These are phyloP conservation scores for Alethe diademata DNA, from an alignment of 2,113 vertebrate genomes.

Conservation along the genomic window DNA sequence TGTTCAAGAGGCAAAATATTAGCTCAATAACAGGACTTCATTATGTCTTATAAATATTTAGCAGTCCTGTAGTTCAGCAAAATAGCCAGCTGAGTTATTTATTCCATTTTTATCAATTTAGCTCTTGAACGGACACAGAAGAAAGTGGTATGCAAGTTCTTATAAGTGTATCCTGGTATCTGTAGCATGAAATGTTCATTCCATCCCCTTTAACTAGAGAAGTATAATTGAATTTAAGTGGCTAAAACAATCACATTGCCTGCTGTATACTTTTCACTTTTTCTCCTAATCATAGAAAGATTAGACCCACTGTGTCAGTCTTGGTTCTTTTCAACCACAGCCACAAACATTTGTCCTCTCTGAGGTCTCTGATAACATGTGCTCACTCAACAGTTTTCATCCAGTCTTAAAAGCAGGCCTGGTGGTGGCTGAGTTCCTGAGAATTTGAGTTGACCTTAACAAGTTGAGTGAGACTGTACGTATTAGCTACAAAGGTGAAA, in stretches of 20 bases:
- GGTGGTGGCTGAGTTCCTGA: neutral
- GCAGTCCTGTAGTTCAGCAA: slow-evolving; percentile 12
- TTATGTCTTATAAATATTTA: slow-evolving; percentile 39
- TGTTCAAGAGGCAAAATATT: slow-evolving; percentile 32
- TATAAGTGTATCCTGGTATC: neutral
- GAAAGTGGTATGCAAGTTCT: neutral
- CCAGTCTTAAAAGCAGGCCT: neutral
- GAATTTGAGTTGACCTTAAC: neutral
- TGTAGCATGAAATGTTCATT: neutral
- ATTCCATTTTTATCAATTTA: slow-evolving; percentile 36
- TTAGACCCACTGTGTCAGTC: neutral
- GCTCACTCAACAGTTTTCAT: neutral
- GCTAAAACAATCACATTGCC: neutral
- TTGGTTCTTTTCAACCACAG: neutral
- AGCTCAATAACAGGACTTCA: slow-evolving; percentile 17
- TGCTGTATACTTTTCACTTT: neutral
- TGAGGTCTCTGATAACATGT: neutral
- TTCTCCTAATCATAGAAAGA: neutral
- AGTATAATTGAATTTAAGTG: neutral
- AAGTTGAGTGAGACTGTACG: neutral
- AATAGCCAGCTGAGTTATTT: slow-evolving; percentile 36
- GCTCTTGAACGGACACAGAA: neutral
- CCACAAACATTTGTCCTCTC: neutral
- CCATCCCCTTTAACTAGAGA: neutral
- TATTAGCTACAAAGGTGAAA: neutral